Evolutionary conservation across 2,113 vertebrate species (phyloP), one percentile per base, ranked within the genome.

Genomic region (Hippocampus abdominalis): DNA sequence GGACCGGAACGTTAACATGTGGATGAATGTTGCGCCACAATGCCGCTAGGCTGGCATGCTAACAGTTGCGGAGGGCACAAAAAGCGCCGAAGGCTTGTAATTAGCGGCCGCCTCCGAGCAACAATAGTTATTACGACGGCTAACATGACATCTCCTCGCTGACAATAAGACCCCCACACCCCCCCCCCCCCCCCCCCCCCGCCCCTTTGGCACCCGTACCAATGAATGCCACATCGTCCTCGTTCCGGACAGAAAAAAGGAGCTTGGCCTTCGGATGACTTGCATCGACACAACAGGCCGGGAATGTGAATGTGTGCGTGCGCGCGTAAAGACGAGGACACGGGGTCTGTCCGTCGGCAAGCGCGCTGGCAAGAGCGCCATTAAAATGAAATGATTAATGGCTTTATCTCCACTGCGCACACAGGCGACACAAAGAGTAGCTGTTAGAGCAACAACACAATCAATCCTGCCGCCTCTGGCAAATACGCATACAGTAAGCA

Each of bases 101-200:
- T 93, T 91, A 92, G 83, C 84, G 86, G 82, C 86, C 90, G 87
- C 87, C 84, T 90, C 81, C 80, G 81, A 88, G 84, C 88, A 85
- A 90, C 90, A 78, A 36, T 84, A 90, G 86, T 92, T 90, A 92
- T 93, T 91, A 92, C 84, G 62, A 82, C 63, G 80, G 75, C 75
- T 81, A 88, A 89, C 85, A 83, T 86, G 87, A 90, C 89, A 90
- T 90, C 83, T 91, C 82, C 81, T 87, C 80, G 79, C 84, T 90
- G 89, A 90, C 90, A 86, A 80, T 73, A 62, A 71, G 60, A 64
- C 66, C 71, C 66, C 56, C 21, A 71, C 65, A 27, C 42, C 62
- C 49, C 60, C 29, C 13, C 57, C 46, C 66, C 57, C 71, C 29
- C 64, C 49, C n/a, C 42, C 66, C 71, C 66, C 56, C 21, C 71